phyloP scores from a whole-genome alignment of 2,797 vertebrate genomes.

The Hozukius guyotensis region DNA sequence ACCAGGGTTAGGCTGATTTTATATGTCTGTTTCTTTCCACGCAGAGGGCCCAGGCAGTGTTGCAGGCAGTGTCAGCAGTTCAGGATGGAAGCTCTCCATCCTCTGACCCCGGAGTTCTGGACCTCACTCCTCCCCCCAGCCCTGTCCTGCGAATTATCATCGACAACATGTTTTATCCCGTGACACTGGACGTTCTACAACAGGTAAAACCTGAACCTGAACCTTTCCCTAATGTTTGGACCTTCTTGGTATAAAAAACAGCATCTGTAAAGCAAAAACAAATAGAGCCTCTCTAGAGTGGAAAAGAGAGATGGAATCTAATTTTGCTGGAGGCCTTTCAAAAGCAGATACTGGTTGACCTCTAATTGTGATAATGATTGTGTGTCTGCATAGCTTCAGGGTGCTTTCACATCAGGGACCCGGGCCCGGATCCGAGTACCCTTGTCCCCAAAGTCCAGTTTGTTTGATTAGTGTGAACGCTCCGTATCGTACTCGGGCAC shows the following conservation, averaged over 20 bases:
- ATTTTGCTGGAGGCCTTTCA: neutral
- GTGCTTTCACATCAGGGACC: too few species aligned
- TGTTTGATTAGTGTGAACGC: too few species aligned
- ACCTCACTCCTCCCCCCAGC: conserved; percentile 93
- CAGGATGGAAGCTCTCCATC: conserved; percentile 94
- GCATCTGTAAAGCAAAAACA: neutral
- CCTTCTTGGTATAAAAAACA: neutral
- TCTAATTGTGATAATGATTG: neutral
- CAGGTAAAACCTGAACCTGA: conserved; percentile 82
- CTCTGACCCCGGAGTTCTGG: conserved; percentile 89
- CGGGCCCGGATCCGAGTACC: too few species aligned
- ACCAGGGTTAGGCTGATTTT: neutral
- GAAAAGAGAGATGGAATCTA: neutral
- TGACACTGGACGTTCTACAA: conserved; percentile 97
- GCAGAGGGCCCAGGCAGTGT: conserved; percentile 96
- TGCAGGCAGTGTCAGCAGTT: conserved; percentile 96
- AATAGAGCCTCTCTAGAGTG: neutral
- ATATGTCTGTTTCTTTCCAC: neutral
- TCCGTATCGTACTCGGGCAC: too few species aligned
- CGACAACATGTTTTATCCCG: conserved; percentile 99
- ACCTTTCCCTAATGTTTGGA: neutral
- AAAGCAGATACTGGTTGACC: neutral
- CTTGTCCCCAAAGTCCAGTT: too few species aligned
- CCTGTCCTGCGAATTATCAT: conserved; percentile 98
- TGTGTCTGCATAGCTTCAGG: neutral